Base-by-base conservation (phyloP, 2,888 invertebrate species). In the Amblyjoppa fuscipennis region DNA sequence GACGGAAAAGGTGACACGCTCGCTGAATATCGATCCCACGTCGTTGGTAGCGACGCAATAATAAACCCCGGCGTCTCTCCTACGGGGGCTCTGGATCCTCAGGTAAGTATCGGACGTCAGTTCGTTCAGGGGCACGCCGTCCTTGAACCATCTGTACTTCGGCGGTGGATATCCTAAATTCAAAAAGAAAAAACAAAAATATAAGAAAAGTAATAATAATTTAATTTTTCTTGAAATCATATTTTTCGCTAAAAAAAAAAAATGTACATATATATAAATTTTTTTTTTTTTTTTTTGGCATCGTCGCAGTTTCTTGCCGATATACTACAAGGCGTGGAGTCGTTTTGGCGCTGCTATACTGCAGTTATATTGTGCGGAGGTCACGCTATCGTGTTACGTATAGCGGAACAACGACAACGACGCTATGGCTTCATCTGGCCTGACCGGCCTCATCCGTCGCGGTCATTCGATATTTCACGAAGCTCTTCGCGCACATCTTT, bases 31-130 rank as follows among this genome's bases (percentile, higher is more conserved):
- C 87, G 98, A 97, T 81, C 99, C 99, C 80, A 98, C 98, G 90
- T 97, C 97, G 94, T 99, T 99, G 92, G 96, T 96, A 34, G 98
- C 99, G 89, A 98, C 96, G 95, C 99, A 99, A 94, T 98, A 97
- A 95, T 99, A 99, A 85, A 97, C 96, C 73, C 99, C 99, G 79
- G 97, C 97, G 95, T 99, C 98, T 91, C 96, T 96, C 85, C 97
- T 95, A 90, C 96, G 96, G 76, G 98, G 97, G 92, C 97, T 97
- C 91, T 96, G 96, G 90, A 99, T 98, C 93, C 97, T 97, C 87
- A 91, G 93, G 95, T 97, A 97, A 94, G 97, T 97, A 93, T 98
- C 98, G 20, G 97, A 96, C 80, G 97, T 97, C 93, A 97, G 97
- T 93, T 98, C 98, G 85, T 96, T 96, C 87, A 98, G 95, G 76